These are phyloP conservation scores for Pelobates fuscus DNA, from an alignment of 2,113 vertebrate species.

Conservation along the genomic window DNA sequence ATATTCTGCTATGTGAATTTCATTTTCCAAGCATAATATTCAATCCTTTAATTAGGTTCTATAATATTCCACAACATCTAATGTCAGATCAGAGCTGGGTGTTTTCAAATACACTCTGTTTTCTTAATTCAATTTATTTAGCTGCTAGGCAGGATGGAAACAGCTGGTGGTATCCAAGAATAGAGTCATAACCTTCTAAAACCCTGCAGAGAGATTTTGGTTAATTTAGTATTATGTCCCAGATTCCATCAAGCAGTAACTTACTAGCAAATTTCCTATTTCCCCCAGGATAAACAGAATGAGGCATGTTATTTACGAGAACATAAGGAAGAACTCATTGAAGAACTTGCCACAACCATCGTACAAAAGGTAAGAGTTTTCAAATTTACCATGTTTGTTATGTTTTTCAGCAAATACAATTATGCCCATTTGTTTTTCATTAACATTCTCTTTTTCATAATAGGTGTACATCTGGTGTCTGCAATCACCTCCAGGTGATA, in stretches of 20 bases:
- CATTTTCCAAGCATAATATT: not conserved
- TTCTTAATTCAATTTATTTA: not conserved
- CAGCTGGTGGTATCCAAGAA: not conserved
- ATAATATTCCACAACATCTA: not conserved
- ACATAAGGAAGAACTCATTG: conserved; percentile 93
- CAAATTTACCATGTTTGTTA: not conserved
- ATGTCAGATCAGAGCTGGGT: not conserved
- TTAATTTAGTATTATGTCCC: conserved; percentile 31
- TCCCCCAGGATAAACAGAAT: conserved; percentile 89
- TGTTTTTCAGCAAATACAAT: not conserved
- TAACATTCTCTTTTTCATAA: not conserved
- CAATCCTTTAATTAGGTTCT: not conserved
- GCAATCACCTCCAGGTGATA: not conserved
- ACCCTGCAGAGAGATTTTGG: not conserved
- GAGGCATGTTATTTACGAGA: conserved; percentile 91
- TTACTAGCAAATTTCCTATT: conserved; percentile 7
- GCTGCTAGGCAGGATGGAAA: not conserved
- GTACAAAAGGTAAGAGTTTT: conserved; percentile 85
- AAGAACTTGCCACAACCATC: conserved; percentile 92
- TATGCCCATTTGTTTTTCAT: not conserved
- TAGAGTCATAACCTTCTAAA: not conserved
- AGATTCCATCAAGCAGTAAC: conserved; percentile 22
- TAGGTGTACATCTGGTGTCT: not conserved
- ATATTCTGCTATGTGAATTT: not conserved
- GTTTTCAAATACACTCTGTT: not conserved